These are phyloP conservation scores for Seriola aureovittata DNA, from an alignment of 2,113 vertebrate genomes.

Conservation along the genomic window DNA sequence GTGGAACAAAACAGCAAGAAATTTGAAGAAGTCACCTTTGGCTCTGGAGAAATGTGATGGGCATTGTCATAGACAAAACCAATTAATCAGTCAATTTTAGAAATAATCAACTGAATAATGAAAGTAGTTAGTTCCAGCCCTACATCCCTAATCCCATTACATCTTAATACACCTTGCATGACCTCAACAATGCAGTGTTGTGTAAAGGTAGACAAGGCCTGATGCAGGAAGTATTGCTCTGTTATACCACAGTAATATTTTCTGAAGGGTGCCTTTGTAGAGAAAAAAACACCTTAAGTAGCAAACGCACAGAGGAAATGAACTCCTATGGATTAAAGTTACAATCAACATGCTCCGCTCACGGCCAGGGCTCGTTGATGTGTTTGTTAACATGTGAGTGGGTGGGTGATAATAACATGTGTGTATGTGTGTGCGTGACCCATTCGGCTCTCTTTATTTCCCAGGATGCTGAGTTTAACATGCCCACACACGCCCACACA, in stretches of 20 bases:
- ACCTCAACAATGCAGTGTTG: not conserved
- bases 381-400: slow-evolving; percentile 62
- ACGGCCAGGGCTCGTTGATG: slow-evolving; percentile 49
- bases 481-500: slow-evolving; percentile 48
- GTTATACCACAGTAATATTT: not conserved
- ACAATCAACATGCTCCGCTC: slow-evolving; percentile 35
- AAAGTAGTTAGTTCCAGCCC: not conserved
- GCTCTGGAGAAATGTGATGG: not conserved
- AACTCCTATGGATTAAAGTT: slow-evolving; percentile 45
- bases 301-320: slow-evolving; percentile 27
- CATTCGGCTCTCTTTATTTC: slow-evolving; percentile 78
- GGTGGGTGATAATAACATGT: slow-evolving; percentile 43
- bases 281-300: not conserved
- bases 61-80: not conserved
- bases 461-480: slow-evolving; percentile 72
- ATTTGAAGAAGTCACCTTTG: no score
- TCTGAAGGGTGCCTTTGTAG: slow-evolving; percentile 2
- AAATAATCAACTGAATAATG: slow-evolving; percentile 1
- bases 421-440: slow-evolving; percentile 54
- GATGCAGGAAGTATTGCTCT: not conserved
- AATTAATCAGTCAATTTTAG: not conserved
- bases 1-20: not conserved
- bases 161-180: not conserved
- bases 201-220: not conserved
- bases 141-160: not conserved